Conservation (phyloP, 1,140 invertebrate genomes). For the Calephelis virginiensis region DNA sequence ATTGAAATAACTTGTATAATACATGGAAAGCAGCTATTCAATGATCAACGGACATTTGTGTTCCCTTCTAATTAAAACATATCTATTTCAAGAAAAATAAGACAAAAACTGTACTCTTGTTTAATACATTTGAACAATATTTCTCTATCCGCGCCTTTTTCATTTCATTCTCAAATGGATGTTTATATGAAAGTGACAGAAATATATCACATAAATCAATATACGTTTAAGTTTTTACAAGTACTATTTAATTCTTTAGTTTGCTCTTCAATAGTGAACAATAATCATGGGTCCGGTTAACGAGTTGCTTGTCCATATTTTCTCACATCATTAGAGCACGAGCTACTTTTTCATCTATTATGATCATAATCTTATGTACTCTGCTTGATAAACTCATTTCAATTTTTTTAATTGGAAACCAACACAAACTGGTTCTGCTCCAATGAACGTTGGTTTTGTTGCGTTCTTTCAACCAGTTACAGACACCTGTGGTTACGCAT, state of each 20-base stretch:
- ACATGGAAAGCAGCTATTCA: slow-evolving; percentile 31
- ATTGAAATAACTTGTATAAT: slow-evolving; percentile 29
- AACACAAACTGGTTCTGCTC: slow-evolving; percentile 25
- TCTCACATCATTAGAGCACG: slow-evolving; percentile 28
- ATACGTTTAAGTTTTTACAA: too few relatives aligned
- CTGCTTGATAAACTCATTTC: slow-evolving; percentile 37
- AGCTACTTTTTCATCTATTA: slow-evolving; percentile 41
- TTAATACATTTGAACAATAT: slow-evolving; percentile 3
- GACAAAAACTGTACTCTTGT: slow-evolving; percentile 46
- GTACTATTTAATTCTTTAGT: slow-evolving; percentile 33
- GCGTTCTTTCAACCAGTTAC: slow-evolving; percentile 37
- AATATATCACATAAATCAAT: too few relatives aligned
- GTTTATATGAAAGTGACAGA: too few relatives aligned
- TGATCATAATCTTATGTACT: slow-evolving; percentile 40
- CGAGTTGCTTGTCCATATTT: slow-evolving; percentile 44
- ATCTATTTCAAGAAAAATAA: slow-evolving; percentile 38
- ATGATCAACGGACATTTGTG: slow-evolving; percentile 37
- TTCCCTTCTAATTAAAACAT: slow-evolving; percentile 67
- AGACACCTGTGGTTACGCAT: slow-evolving; percentile 35
- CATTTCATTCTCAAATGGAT: too few relatives aligned
- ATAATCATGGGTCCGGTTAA: slow-evolving; percentile 33
- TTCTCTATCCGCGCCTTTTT: too few relatives aligned
- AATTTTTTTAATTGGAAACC: slow-evolving; percentile 32
- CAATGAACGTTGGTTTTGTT: slow-evolving; percentile 34
- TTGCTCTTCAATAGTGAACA: slow-evolving; percentile 39